Base-by-base conservation (phyloP, 92 coral and sea anemone genomes). In the Muricea muricata region DNA sequence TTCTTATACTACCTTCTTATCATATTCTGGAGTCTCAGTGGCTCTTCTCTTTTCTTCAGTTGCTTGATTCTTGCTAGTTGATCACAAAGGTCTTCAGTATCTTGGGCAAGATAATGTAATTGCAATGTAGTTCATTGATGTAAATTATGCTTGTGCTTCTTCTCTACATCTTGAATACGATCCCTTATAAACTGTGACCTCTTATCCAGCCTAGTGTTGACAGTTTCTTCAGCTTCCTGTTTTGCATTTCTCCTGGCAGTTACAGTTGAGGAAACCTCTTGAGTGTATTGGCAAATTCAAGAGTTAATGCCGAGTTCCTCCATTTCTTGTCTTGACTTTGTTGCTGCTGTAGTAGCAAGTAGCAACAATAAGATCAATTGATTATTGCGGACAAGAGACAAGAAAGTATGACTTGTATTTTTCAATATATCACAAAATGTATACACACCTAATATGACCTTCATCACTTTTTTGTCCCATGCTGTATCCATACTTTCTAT, bases 401-500 rank as follows among this genome's bases (percentile, higher is more conserved):
- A n/a, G n/a, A n/a, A n/a, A n/a, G n/a, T n/a, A n/a, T n/a, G n/a
- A n/a, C n/a, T n/a, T n/a, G n/a, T n/a, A n/a, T n/a, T n/a, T n/a
- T n/a, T n/a, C n/a, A n/a, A n/a, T n/a, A n/a, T n/a, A n/a, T n/a
- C n/a, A n/a, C n/a, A n/a, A n/a, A n/a, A n/a, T n/a, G n/a, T n/a
- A n/a, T n/a, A n/a, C n/a, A n/a, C 69, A 30, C 82, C 25, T 17
- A 77, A 28, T 66, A 57, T 23, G 54, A 77, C 82, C 37, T 77
- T 77, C 31, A 28, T 29, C 28, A 30, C 28, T 57, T 78, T 78
- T 35, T 57, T 78, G 71, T 78, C 83, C 83, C 83, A 78, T 33
- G 37, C 18, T 42, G 67, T 78, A 42, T 78, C 83, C 28, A 78
- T 29, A 55, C 83, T 78, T 13, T 78, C 71, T 14, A 78, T 32